Conservation (phyloP, 2,113 vertebrate genomes). For the Ammodramus savannarum region DNA sequence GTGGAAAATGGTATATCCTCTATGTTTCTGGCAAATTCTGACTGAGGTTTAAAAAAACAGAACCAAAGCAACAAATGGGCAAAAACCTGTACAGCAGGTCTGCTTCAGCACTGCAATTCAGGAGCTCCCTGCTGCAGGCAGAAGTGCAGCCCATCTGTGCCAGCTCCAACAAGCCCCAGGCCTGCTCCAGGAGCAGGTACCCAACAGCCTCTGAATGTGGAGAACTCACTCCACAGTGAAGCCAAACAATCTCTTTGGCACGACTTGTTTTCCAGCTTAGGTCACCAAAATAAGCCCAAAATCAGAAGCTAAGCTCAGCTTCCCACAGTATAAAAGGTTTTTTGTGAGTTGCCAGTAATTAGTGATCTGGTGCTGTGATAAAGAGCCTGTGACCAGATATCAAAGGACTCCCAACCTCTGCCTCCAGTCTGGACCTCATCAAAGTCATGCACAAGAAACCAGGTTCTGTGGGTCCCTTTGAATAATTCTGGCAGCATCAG, state of each 20-base stretch:
- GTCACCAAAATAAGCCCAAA: not conserved
- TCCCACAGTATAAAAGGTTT: not conserved
- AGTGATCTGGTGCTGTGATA: not conserved
- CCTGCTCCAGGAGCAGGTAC: not conserved
- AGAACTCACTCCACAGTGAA: not conserved
- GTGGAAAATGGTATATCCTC: not conserved
- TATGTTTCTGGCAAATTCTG: not conserved
- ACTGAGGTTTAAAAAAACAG: not conserved
- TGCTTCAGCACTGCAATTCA: not conserved
- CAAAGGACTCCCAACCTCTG: not conserved
- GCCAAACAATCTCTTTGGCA: not conserved
- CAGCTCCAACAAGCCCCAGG: not conserved
- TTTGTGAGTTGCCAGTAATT: not conserved
- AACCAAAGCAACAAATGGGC: not conserved
- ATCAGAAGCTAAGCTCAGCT: not conserved
- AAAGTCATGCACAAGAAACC: not conserved
- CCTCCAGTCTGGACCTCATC: not conserved
- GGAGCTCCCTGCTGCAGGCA: not conserved
- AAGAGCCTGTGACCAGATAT: not conserved
- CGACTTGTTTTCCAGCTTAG: not conserved
- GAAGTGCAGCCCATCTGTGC: not conserved
- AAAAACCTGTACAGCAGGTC: not conserved
- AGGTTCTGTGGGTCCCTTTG: not conserved
- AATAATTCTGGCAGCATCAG: not conserved
- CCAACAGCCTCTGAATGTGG: fast-evolving